Evolutionary conservation across 1,140 invertebrate species (phyloP).

Genomic region (Philopotamus ludificatus): DNA sequence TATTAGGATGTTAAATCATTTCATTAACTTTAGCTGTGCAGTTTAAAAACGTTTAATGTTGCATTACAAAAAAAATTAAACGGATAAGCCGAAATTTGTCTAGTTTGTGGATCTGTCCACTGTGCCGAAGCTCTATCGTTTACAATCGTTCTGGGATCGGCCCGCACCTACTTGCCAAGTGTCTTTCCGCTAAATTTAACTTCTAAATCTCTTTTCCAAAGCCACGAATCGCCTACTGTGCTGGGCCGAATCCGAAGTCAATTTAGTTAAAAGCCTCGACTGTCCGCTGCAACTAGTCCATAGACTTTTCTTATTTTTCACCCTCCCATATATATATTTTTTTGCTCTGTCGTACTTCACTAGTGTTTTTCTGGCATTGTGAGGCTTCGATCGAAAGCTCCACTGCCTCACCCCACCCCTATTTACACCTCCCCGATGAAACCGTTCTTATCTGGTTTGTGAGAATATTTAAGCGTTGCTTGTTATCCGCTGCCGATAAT

Average conservation of each 20-base stretch:
- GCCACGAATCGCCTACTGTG: constrained; percentile 20
- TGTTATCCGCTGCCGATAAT: constrained; percentile 1
- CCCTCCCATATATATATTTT: constrained; percentile 5
- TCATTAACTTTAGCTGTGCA: too few relatives aligned
- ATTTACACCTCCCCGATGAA: not conserved
- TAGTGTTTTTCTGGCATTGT: constrained; percentile 5
- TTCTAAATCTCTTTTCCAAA: constrained; percentile 29
- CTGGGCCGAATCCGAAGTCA: constrained; percentile 23
- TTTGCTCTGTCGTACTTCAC: not conserved
- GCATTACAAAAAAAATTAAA: too few relatives aligned
- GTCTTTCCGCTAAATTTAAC: constrained; percentile 31
- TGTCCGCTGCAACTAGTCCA: constrained; percentile 28
- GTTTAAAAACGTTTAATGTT: too few relatives aligned
- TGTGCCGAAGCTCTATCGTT: too few relatives aligned
- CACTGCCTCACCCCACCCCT: not conserved
- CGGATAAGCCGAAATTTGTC: too few relatives aligned
- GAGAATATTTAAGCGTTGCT: not conserved
- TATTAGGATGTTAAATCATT: too few relatives aligned
- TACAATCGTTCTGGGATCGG: constrained; percentile 20
- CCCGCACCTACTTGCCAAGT: constrained; percentile 16
- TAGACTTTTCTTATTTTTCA: constrained; percentile 15
- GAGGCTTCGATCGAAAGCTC: not conserved
- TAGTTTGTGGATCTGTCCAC: too few relatives aligned
- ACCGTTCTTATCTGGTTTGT: not conserved
- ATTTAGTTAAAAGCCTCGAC: constrained; percentile 28